Conservation (phyloP, 2,888 invertebrate species). For the Tenthredo mesomela region DNA sequence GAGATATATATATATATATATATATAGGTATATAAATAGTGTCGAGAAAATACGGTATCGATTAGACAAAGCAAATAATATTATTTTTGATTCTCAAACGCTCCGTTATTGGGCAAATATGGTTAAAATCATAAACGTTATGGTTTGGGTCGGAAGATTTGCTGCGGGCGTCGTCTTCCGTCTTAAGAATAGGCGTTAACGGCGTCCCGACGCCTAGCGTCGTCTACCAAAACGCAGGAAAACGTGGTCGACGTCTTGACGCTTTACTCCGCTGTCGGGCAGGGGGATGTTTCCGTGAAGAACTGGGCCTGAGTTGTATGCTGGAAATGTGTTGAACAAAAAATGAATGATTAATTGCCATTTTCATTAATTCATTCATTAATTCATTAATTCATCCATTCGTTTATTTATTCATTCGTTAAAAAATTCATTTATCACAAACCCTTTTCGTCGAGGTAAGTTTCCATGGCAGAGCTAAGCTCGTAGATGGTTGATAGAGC, state of each 20-base stretch:
- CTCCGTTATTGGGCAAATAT: slow-evolving; percentile 8
- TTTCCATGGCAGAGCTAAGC: slow-evolving; percentile 82
- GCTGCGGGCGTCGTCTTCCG: slow-evolving; percentile 42
- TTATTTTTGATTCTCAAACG: slow-evolving; percentile 26
- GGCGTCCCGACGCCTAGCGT: slow-evolving; percentile 79
- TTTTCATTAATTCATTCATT: slow-evolving; percentile 73
- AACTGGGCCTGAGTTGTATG: slow-evolving; percentile 77
- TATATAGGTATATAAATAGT: slow-evolving; percentile 1
- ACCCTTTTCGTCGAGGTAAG: slow-evolving; percentile 80
- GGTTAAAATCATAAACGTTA: slow-evolving; percentile 25
- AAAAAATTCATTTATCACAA: slow-evolving; percentile 59
- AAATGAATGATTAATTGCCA: slow-evolving; percentile 69
- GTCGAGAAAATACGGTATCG: neutral
- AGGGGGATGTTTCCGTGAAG: slow-evolving; percentile 73
- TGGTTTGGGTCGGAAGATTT: slow-evolving; percentile 36
- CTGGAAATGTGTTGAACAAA: slow-evolving; percentile 75
- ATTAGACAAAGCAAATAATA: neutral
- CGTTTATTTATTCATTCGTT: too few species aligned
- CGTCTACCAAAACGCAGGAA: slow-evolving; percentile 93
- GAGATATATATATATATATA: neutral
- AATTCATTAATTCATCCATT: neutral
- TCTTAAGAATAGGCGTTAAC: slow-evolving; percentile 43
- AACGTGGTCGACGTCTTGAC: slow-evolving; percentile 94
- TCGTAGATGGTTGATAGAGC: slow-evolving; percentile 85
- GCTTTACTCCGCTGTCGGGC: slow-evolving; percentile 86